These are phyloP conservation scores for Hymenopus coronatus DNA, from an alignment of 2,888 invertebrate species.

Conservation along the genomic window DNA sequence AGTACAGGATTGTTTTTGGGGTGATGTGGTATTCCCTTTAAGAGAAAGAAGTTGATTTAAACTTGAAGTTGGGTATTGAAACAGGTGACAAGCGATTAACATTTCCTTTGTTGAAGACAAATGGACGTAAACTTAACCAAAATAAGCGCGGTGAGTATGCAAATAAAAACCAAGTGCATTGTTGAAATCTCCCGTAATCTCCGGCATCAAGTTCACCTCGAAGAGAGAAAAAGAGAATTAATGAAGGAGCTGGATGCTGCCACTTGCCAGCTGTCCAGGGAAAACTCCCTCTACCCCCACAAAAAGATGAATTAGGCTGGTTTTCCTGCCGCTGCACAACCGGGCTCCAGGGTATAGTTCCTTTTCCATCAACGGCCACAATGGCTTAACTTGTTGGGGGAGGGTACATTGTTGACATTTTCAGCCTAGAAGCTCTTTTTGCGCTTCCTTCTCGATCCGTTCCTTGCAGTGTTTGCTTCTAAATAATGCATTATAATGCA, in stretches of 20 bases:
- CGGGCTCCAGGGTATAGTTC: background rate
- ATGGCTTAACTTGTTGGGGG: background rate
- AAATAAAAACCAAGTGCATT: background rate
- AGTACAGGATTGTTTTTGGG: no score
- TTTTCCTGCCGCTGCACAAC: background rate
- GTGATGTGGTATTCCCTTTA: no score
- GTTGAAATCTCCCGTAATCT: background rate
- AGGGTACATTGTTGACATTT: background rate
- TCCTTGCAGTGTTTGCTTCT: background rate
- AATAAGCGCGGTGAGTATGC: background rate
- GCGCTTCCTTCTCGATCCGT: background rate
- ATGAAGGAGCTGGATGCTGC: background rate
- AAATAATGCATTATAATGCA: no score
- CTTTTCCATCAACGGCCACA: background rate
- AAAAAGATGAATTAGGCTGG: background rate
- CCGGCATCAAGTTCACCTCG: background rate
- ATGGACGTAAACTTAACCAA: no score
- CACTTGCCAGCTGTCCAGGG: background rate
- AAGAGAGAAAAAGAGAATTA: background rate
- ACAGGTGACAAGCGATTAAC: no score
- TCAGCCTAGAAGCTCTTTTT: background rate
- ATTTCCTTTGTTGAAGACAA: no score
- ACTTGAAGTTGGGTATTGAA: no score
- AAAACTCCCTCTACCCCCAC: background rate
- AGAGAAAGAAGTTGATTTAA: no score